phyloP scores from a whole-genome alignment of 2,113 vertebrate genomes.

The Caranx melampygus region DNA sequence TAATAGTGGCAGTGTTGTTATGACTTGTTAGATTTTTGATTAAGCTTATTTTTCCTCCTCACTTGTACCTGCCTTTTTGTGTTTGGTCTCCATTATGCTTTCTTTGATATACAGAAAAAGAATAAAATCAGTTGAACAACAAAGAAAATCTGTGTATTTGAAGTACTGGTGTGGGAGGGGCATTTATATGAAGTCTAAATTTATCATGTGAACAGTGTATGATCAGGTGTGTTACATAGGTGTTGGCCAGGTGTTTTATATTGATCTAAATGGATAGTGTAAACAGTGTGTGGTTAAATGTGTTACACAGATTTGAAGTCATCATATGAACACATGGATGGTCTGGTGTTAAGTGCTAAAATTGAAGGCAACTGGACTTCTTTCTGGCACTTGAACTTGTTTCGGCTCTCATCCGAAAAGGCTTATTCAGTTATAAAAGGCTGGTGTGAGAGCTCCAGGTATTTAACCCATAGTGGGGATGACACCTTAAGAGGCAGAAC shows the following conservation, averaged over 20 bases:
- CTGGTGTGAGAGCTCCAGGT: no score
- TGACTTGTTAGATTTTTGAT: slow-evolving; percentile 85
- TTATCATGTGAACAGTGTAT: background rate
- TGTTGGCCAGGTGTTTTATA: background rate
- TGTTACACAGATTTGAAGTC: no score
- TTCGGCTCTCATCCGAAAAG: no score
- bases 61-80: slow-evolving; percentile 86
- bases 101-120: slow-evolving; percentile 86
- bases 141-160: slow-evolving; percentile 17
- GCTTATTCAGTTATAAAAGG: no score
- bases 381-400: no score
- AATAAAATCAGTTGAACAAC: slow-evolving; percentile 83
- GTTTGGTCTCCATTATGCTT: slow-evolving; percentile 86
- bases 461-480: no score
- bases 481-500: no score
- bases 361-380: no score
- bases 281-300: background rate
- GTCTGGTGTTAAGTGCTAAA: no score
- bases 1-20: slow-evolving; percentile 85
- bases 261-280: background rate
- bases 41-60: slow-evolving; percentile 80
- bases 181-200: background rate
- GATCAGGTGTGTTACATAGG: background rate
- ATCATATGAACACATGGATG: no score
- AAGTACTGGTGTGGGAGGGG: background rate